phyloP scores from a whole-genome alignment of 2,113 vertebrate genomes.

The Oplegnathus fasciatus region DNA sequence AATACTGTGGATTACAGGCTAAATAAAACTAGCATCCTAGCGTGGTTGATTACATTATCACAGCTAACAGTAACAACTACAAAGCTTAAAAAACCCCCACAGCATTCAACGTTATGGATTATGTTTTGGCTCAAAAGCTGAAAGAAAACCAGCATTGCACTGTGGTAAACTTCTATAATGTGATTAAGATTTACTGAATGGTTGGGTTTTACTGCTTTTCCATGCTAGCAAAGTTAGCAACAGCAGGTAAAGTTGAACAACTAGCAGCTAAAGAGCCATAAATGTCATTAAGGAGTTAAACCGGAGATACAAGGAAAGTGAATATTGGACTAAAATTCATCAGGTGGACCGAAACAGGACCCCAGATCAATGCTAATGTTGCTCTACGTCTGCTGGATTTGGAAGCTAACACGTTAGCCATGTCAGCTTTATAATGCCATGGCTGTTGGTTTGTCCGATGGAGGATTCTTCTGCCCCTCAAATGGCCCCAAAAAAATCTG shows the following conservation, averaged over 20 bases:
- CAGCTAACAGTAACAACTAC: not conserved
- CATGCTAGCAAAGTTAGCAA: no score
- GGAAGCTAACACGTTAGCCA: not conserved
- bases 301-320: not conserved
- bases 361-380: not conserved
- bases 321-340: not conserved
- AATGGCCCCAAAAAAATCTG: not conserved
- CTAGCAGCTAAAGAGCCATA: not conserved
- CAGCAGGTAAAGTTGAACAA: not conserved
- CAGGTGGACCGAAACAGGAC: not conserved
- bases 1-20: slow-evolving; percentile 32
- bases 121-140: not conserved
- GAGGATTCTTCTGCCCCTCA: not conserved
- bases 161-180: not conserved
- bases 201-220: not conserved
- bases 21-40: slow-evolving; percentile 25
- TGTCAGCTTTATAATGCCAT: not conserved
- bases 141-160: not conserved
- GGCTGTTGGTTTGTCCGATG: not conserved
- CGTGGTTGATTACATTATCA: slow-evolving; percentile 32
- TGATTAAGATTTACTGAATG: not conserved
- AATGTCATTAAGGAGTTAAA: not conserved
- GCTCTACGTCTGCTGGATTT: not conserved
- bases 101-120: not conserved
- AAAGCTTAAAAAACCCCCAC: not conserved